These are phyloP conservation scores for Piscicola geometra DNA, from an alignment of 2,888 invertebrate genomes.

Conservation along the genomic window DNA sequence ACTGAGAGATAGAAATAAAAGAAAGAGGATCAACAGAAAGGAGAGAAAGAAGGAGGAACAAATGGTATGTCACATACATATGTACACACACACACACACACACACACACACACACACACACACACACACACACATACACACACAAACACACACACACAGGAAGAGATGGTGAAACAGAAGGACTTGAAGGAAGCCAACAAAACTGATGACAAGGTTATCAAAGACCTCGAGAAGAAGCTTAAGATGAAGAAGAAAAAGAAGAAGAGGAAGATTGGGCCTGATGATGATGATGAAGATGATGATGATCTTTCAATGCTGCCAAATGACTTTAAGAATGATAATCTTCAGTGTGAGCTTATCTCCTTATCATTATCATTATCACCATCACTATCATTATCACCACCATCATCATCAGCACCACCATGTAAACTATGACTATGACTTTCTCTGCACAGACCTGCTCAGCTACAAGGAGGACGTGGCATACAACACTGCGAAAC, in stretches of 20 bases:
- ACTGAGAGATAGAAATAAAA: background rate
- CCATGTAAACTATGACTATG: too few species aligned
- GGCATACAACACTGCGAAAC: background rate
- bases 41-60: background rate
- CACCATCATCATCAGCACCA: too few species aligned
- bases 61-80: background rate
- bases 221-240: conserved; percentile 28
- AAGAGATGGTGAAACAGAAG: background rate
- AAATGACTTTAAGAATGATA: conserved; percentile 1
- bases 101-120: too few species aligned
- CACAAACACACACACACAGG: background rate
- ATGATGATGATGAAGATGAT: conserved; percentile 22
- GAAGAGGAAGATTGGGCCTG: background rate
- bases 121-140: too few species aligned
- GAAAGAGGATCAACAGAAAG: background rate
- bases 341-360: background rate
- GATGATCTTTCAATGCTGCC: background rate
- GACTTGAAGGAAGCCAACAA: conserved; percentile 6
- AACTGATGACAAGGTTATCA: conserved; percentile 9
- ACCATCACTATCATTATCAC: too few species aligned
- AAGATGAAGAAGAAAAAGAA: conserved; percentile 13
- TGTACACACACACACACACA: too few species aligned
- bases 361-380: background rate
- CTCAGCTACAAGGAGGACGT: background rate
- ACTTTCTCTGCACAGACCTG: background rate